Evolutionary conservation across 64 coral and sea anemone species (phyloP), one percentile per base, ranked within the genome.

Genomic region (Stichodactyla mertensii): DNA sequence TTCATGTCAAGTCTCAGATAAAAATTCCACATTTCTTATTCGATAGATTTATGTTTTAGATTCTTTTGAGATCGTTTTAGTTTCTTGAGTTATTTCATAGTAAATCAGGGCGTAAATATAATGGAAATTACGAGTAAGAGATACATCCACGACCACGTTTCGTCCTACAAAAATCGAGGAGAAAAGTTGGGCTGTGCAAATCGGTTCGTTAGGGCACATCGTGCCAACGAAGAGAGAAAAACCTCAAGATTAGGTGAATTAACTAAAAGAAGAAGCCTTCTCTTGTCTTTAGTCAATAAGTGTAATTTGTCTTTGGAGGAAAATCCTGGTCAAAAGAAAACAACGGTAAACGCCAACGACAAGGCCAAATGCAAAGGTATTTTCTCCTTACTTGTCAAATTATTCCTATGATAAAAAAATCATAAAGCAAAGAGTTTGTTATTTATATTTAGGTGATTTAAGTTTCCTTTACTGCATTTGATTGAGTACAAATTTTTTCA

Each of bases 131-230:
- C 61, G 4, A 82, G 20, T 18, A 92, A 92, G 71, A 87, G 84
- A 71, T 87, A 70, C 61, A 69, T n/a, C 1, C 86, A 92, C 64
- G 86, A 92, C 53, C 85, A 83, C 71, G n/a, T 51, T 45, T 92
- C 90, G n/a, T 82, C 77, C 3, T 92, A 87, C 90, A 92, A 92
- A 57, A 16, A 71, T 64, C 79, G 90, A 31, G 89, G 89, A 79
- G 86, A 57, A 83, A 55, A 82, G 31, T 54, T 86, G 66, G 78
- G 71, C 15, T 56, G 52, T 26, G 27, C 31, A 80, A 87, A 87
- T 92, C 90, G 90, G 9, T 87, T 81, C 71, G 85, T 87, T 64
- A 77, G 90, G 61, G 90, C 85, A 10, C 77, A 87, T 27, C 77
- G 79, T 19, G 90, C 90, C 14, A 87, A 23, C 54, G 85, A 92